Conservation (phyloP, 37 sponge, comb jelly and placozoan species). For the Chondrilla cf. caribensis region DNA sequence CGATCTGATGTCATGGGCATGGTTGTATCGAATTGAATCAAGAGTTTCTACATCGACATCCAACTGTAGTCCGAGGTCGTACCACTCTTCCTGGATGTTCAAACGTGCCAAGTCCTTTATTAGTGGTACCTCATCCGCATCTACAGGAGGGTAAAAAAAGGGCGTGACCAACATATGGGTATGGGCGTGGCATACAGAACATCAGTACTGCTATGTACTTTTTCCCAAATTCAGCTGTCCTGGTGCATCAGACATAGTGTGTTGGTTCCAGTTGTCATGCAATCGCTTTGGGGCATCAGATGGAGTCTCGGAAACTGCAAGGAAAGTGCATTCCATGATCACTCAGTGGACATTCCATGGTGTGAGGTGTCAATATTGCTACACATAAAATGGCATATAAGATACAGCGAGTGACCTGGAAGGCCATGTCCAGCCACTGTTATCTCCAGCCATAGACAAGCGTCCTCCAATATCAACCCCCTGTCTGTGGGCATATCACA, state of each 20-base stretch:
- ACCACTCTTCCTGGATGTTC: not conserved
- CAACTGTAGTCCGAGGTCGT: constrained; percentile 4
- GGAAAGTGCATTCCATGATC: no score
- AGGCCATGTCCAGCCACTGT: no score
- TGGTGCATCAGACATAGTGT: not conserved
- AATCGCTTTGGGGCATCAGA: no score
- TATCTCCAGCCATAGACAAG: no score
- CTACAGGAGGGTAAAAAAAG: not conserved
- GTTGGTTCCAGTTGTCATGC: not conserved
- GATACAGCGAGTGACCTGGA: no score
- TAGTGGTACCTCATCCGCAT: not conserved
- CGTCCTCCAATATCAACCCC: no score
- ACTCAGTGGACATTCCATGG: no score
- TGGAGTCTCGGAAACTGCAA: no score
- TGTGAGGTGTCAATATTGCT: no score
- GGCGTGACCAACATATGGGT: no score
- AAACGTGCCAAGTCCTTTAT: not conserved
- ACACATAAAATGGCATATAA: no score
- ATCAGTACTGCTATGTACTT: not conserved
- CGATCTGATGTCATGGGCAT: not conserved
- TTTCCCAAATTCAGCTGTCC: not conserved
- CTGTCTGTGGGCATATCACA: no score
- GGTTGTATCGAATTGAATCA: not conserved
- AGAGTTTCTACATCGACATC: not conserved
- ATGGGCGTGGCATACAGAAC: not conserved